Percentiles rank a stretch among this genome's conserved stretches.
Conservation (phyloP, 2,888 invertebrate species). For the Reticulitermes lucifugus region DNA sequence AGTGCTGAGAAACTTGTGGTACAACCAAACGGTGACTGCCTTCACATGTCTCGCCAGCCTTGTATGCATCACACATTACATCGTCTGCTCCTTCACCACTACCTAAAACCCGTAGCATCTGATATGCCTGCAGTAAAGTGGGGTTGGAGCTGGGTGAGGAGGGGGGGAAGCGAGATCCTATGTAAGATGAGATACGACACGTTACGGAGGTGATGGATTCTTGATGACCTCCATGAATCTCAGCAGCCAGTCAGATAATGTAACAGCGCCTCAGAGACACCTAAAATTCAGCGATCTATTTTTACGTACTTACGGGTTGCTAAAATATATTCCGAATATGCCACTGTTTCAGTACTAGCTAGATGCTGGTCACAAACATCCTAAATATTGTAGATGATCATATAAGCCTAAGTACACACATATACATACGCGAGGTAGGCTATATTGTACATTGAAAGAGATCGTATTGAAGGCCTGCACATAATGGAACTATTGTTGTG, state of each 20-base stretch:
- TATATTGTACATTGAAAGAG: too few species aligned
- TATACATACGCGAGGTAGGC: too few species aligned
- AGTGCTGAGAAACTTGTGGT: neutral
- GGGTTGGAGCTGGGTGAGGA: neutral
- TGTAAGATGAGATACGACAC: conserved; percentile 7
- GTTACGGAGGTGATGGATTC: conserved; percentile 42
- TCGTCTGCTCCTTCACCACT: neutral
- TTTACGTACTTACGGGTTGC: neutral
- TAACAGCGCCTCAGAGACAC: neutral
- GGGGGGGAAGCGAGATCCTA: neutral
- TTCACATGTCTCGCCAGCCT: neutral
- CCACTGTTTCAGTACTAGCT: neutral
- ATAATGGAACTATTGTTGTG: too few species aligned
- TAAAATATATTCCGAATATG: neutral
- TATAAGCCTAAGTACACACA: too few species aligned
- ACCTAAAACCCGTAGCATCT: neutral
- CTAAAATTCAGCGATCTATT: neutral
- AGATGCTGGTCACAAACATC: neutral
- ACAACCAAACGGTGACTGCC: too few species aligned
- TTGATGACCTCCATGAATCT: conserved; percentile 35
- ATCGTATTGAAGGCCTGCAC: too few species aligned
- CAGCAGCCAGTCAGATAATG: neutral
- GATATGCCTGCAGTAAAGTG: conserved; percentile 20
- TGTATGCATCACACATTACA: neutral
- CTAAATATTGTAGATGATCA: too few species aligned